Percentiles rank a stretch among this genome's conserved stretches.
phyloP scores from a whole-genome alignment of 1,140 invertebrate species.

The Dryas iulia region DNA sequence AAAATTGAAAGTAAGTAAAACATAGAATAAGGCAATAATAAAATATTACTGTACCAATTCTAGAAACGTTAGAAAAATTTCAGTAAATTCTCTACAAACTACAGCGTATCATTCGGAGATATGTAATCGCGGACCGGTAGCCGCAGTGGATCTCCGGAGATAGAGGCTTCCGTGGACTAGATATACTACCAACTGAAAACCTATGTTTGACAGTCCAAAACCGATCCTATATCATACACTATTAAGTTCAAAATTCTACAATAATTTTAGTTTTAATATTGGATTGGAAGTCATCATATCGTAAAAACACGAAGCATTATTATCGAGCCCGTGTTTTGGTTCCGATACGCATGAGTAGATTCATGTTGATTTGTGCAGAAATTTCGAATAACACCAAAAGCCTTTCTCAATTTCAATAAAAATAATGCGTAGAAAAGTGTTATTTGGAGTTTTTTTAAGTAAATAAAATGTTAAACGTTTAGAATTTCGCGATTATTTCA shows the following conservation, averaged over 20 bases:
- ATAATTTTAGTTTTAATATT: constrained; percentile 3
- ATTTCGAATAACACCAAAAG: constrained; percentile 7
- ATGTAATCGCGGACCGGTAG: constrained; percentile 12
- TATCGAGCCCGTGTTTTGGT: constrained; percentile 8
- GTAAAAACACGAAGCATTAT: constrained; percentile 14
- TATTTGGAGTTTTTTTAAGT: too few relatives aligned
- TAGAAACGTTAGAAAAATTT: background rate
- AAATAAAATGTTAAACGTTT: too few relatives aligned
- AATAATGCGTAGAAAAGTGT: background rate
- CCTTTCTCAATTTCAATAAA: background rate
- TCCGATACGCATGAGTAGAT: background rate
- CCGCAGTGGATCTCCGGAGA: constrained; percentile 10
- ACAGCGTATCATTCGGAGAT: constrained; percentile 8
- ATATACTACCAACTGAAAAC: background rate
- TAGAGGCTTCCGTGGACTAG: constrained; percentile 9
- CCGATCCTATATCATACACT: background rate
- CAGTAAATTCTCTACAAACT: background rate
- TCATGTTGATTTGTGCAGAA: constrained; percentile 7
- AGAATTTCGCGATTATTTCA: too few relatives aligned
- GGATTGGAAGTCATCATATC: constrained; percentile 17
- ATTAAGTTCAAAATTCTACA: background rate
- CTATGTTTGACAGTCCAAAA: background rate
- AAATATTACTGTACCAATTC: background rate
- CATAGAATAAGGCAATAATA: background rate
- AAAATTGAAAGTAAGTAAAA: background rate